Evolutionary conservation across 2,113 vertebrate species (phyloP), one percentile per base, ranked within the genome.

Genomic region (Anas platyrhynchos): DNA sequence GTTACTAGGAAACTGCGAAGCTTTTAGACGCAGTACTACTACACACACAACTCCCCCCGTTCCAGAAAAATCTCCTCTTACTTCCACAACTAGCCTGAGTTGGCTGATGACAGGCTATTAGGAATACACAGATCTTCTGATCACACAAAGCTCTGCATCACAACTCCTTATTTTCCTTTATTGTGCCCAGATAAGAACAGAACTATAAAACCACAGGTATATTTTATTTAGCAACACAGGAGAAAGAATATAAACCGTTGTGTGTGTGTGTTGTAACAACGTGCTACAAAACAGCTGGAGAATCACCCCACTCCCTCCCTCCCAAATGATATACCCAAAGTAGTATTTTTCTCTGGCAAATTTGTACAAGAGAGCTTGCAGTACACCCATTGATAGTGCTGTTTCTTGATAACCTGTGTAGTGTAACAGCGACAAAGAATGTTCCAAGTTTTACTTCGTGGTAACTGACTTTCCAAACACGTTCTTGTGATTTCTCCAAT

Each of bases 141-240:
- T 62, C 27, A 55, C 2, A 20, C 48, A 84, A 46, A 75, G 38
- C 31, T 73, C 41, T 66, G 54, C 67, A 48, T 13, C 34, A 9
- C 1, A 2, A 62, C 20, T 4, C 25, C 6, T 61, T 36, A 86
- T 26, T 76, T 93, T 59, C 25, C 34, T 97, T 97, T 96, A 95
- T 97, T 97, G 83, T 16, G n/a, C 63, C 96, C 94, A 95, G 86
- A 97, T 95, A 94, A 96, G 97, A 95, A 91, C 90, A 92, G 96
- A 96, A 96, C 95, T 97, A 81, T 89, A 96, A 98, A 98, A 97
- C 13, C 44, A 75, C 79, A 62, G 55, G 65, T 92, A 93, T 26
- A 26, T 90, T 96, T 97, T 96, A 95, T 97, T 98, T 92, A 96
- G 80, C 75, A 21, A 96, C 67, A 91, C 86, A 93, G 85, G 95